Percentiles rank a stretch among this genome's conserved stretches.
phyloP scores from a whole-genome alignment of 2,113 vertebrate species.

The Nothoprocta perdicaria region DNA sequence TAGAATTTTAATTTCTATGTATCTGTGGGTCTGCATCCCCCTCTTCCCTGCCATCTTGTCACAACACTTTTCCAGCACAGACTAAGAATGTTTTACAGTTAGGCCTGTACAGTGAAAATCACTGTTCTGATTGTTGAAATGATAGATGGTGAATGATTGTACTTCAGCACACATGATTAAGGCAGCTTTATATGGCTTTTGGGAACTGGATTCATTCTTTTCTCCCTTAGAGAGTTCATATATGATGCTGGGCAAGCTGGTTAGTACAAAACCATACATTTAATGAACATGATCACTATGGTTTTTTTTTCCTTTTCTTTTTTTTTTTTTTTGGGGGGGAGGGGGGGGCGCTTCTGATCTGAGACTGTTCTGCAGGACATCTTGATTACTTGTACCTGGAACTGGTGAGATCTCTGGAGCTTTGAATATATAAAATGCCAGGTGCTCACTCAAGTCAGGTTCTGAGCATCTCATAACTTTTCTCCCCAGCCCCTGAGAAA shows the following conservation, averaged over 20 bases:
- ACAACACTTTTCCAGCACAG: not conserved
- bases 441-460: not conserved
- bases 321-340: too few relatives aligned
- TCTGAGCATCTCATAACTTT: not conserved
- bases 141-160: not conserved
- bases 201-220: not conserved
- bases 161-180: not conserved
- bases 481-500: not conserved
- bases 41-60: not conserved
- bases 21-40: too few relatives aligned
- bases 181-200: not conserved
- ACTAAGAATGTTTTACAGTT: not conserved
- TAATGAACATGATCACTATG: not conserved
- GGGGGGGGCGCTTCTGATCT: accelerated
- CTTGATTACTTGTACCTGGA: not conserved
- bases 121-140: not conserved
- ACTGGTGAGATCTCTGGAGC: not conserved
- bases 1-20: not conserved
- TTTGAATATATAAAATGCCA: not conserved
- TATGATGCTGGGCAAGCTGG: not conserved
- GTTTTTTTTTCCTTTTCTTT: too few relatives aligned
- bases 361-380: not conserved
- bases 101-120: not conserved
- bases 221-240: not conserved
- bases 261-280: not conserved